Evolutionary conservation across 2,113 vertebrate species (phyloP).

Genomic region (Mus spicilegus): DNA sequence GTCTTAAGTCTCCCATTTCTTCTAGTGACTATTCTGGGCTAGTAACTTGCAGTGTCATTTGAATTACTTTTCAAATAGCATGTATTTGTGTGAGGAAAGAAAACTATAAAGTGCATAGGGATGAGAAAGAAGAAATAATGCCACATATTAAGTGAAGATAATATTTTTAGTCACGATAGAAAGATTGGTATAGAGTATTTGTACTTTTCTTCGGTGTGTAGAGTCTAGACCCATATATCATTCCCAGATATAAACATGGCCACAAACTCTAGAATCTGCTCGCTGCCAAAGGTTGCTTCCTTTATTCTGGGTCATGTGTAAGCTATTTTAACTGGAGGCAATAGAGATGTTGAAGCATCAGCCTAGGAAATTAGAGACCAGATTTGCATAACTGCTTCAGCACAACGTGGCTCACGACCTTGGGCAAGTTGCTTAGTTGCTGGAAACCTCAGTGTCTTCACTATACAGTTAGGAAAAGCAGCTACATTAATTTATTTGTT

Average conservation of each 20-base stretch:
- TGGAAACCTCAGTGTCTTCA: background rate
- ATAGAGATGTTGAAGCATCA: background rate
- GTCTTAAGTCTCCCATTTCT: background rate
- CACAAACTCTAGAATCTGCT: background rate
- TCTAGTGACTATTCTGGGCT: background rate
- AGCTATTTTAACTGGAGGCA: slow-evolving; percentile 67
- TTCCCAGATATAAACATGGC: slow-evolving; percentile 64
- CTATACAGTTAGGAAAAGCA: background rate
- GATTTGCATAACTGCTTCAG: background rate
- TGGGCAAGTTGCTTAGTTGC: background rate
- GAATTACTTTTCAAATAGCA: background rate
- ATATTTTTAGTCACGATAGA: slow-evolving; percentile 28
- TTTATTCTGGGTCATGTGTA: slow-evolving; percentile 69
- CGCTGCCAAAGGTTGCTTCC: slow-evolving; percentile 46
- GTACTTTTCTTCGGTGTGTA: background rate
- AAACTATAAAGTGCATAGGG: background rate
- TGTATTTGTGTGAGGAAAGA: slow-evolving; percentile 7
- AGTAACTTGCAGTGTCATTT: background rate
- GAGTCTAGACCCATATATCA: slow-evolving; percentile 39
- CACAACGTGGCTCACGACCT: slow-evolving; percentile 36
- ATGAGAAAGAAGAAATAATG: background rate
- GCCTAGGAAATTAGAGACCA: slow-evolving; percentile 2
- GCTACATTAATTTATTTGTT: background rate
- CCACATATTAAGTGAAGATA: background rate
- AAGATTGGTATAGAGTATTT: slow-evolving; percentile 26